phyloP scores from a whole-genome alignment of 2,113 vertebrate species.

The Podiceps cristatus region DNA sequence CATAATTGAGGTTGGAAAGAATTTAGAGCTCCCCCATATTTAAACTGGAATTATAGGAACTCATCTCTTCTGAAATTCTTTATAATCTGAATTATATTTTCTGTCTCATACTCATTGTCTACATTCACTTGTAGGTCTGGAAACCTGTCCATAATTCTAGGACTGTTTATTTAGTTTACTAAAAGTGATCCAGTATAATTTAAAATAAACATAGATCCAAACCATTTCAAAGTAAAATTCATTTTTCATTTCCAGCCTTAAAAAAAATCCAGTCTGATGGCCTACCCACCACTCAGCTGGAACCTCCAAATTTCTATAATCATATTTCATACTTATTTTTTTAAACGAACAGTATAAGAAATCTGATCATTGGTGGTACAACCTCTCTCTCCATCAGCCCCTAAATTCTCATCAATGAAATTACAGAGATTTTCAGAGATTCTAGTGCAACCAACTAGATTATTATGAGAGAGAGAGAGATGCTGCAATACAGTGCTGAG shows the following conservation, averaged over 20 bases:
- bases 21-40: not conserved
- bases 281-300: not conserved
- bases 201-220: not conserved
- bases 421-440: not conserved
- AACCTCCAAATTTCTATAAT: not conserved
- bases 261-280: not conserved
- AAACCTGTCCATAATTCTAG: not conserved
- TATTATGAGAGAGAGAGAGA: not conserved
- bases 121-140: not conserved
- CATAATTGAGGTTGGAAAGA: not conserved
- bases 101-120: not conserved
- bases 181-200: not conserved
- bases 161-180: not conserved
- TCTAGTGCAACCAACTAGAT: not conserved
- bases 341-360: not conserved
- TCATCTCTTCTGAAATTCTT: not conserved
- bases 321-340: not conserved
- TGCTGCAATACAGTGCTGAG: not conserved
- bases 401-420: not conserved
- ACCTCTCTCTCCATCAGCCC: not conserved
- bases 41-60: not conserved
- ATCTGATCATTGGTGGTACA: accelerated
- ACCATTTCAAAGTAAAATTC: not conserved
- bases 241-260: not conserved
- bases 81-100: not conserved